Conservation (phyloP, 2,797 vertebrate genomes). For the Leptodactylus fallax region DNA sequence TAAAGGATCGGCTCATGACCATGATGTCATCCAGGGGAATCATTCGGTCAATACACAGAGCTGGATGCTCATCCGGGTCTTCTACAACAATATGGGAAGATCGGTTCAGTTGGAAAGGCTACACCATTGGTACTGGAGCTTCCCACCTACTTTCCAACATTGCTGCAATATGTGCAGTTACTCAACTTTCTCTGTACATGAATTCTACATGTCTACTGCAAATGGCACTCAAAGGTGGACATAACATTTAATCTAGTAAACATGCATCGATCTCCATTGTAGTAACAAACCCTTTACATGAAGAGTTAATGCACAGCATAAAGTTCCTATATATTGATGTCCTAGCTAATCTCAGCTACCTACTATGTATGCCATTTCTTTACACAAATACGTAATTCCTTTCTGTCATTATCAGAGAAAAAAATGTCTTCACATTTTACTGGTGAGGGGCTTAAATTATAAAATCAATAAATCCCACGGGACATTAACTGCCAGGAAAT, state of each 20-base stretch:
- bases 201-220: background rate
- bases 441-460: constrained; percentile 62
- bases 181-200: background rate
- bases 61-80: too few relatives aligned
- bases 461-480: constrained; percentile 63
- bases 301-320: background rate
- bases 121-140: too few relatives aligned
- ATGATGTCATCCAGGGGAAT: too few relatives aligned
- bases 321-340: constrained; percentile 16
- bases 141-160: too few relatives aligned
- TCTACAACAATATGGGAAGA: too few relatives aligned
- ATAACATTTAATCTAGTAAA: background rate
- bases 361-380: constrained; percentile 35
- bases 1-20: too few relatives aligned
- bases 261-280: background rate
- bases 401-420: constrained; percentile 56
- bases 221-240: background rate
- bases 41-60: too few relatives aligned
- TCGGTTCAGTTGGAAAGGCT: too few relatives aligned
- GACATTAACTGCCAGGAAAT: constrained; percentile 63
- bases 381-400: constrained; percentile 44
- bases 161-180: too few relatives aligned
- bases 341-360: background rate
- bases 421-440: constrained; percentile 62
- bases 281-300: background rate